Evolutionary conservation across 2,797 vertebrate genomes (phyloP), one percentile per base, ranked within the genome.

Genomic region (Sebastolobus altivelis): DNA sequence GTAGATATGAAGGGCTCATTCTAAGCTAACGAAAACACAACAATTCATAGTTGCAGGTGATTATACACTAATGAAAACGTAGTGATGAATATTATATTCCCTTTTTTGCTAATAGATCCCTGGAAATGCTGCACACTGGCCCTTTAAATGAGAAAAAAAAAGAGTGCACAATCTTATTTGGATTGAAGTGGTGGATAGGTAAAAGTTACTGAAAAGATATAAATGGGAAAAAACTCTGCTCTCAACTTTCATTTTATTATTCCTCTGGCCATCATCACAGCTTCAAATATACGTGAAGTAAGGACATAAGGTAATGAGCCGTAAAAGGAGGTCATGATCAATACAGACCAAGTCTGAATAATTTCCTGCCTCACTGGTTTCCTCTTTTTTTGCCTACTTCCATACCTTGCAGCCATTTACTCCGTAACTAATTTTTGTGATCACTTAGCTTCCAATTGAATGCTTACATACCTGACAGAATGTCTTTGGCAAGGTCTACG

Each of bases 301-400:
- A 89, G 87, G 75, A 90, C 74, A 52, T 80, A 80, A 92, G 82
- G 87, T 94, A 95, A 95, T 89, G 94, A 95, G 95, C 80, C 83
- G 73, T 90, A 94, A 77, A 83, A 94, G 81, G 91, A 95, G 94
- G 92, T 94, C 82, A 84, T 84, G 91, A 97, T 96, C 95, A 95
- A 96, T 94, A 95, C 75, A 72, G 91, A 88, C 77, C 88, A 91
- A 90, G 82, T 83, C 89, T 85, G 94, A 90, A 91, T 95, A 92
- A 91, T 93, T 95, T 95, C 54, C 65, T 87, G 60, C 93, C 92
- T 91, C 80, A 86, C 73, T 92, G 94, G 58, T 86, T 91, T 86
- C 43, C 77, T 89, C 77, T 86, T 94, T 95, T 74, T 92, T 86
- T 79, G 58, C 82, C 70, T 81, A 73, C 88, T 93, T 87, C 62